Conservation (phyloP, 2,797 vertebrate species). For the Numenius phaeopus region DNA sequence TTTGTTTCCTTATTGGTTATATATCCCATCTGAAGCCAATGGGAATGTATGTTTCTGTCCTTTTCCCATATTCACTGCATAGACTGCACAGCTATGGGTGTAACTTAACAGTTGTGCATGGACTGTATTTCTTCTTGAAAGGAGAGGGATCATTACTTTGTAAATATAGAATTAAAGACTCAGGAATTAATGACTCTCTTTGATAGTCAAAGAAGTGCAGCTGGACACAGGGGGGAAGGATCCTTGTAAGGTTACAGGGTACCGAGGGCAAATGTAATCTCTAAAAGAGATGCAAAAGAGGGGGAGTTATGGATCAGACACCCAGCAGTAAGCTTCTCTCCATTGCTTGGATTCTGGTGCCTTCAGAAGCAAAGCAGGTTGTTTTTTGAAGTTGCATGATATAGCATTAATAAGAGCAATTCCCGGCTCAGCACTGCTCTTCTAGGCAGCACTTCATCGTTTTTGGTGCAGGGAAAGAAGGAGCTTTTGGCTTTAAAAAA, state of each 20-base stretch:
- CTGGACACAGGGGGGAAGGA: background rate
- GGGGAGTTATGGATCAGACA: background rate
- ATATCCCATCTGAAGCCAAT: background rate
- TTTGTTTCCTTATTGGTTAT: background rate
- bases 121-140: background rate
- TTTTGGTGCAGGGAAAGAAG: background rate
- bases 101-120: background rate
- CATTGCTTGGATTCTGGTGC: background rate
- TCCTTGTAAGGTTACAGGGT: background rate
- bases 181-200: background rate
- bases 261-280: background rate
- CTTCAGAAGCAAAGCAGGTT: background rate
- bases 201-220: background rate
- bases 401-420: background rate
- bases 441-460: background rate
- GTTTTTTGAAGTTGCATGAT: background rate
- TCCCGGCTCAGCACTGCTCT: background rate
- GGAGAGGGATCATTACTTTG: background rate
- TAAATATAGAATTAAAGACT: background rate
- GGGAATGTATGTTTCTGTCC: background rate
- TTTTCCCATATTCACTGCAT: background rate
- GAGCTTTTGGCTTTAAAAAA: background rate
- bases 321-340: background rate
- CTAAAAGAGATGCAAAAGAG: background rate
- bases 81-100: background rate